Base-by-base conservation (phyloP, 1,140 invertebrate genomes). In the Drosophila willistoni region DNA sequence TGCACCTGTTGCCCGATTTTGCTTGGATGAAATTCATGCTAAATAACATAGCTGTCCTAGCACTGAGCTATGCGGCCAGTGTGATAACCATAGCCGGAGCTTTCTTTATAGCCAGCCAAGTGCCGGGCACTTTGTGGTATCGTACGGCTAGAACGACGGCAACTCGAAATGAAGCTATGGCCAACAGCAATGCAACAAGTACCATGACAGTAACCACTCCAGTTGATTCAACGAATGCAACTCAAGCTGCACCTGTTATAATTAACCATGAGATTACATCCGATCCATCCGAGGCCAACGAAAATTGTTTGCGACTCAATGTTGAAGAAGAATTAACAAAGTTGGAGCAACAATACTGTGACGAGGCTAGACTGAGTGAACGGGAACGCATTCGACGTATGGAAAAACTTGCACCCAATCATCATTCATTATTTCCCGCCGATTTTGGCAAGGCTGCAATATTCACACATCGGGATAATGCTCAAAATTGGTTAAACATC, bases 51-150 rank as follows among this genome's bases (percentile, higher is more conserved):
- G 92, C 94, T 3, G 94, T 96, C 25, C 94, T 96, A 70, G 91
- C 95, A 1, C 93, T 95, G 4, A 95, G 95, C 41, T 98, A 97
- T 92, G 93, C 95, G 1, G 94, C 95, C 10, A 95, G 95, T 55
- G 87, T 97, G 13, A 91, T 96, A 36, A 95, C 96, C 3, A 91
- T 97, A 29, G 90, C 96, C 41, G 95, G 95, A 14, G 96, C 96
- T 44, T 94, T 95, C 34, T 91, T 95, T 51, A 91, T 96, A 47
- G 93, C 94, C 14, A 94, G 94, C 61, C 93, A 94, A 33, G 90
- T 95, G 41, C 94, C 94, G 3, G 93, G 93, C 54, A 93, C 92
- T 13, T 72, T 81, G 44, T 83, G 93, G 63, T 71, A 91, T 65
- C 76, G 89, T 6, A 3, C 44, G 17, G 17, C 44, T 51, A 51